A percentile compares a stretch with the other conserved stretches of the same genome.
Conservation (phyloP, 2,888 invertebrate species). For the Tanytarsus gracilentus region DNA sequence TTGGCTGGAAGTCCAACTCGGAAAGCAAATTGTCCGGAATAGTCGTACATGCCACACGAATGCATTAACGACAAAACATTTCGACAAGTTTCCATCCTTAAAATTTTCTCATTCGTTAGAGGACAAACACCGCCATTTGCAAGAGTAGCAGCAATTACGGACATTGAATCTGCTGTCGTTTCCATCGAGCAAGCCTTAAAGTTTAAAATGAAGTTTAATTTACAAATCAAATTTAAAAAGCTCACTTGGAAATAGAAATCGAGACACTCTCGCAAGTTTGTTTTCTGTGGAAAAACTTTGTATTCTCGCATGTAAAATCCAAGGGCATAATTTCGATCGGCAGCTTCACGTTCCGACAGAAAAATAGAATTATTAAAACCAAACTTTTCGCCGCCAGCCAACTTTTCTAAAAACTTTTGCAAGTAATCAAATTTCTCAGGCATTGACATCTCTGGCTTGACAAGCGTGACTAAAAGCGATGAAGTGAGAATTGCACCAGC, state of each 20-base stretch:
- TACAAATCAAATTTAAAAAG: conserved; percentile 7
- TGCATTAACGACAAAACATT: conserved; percentile 96
- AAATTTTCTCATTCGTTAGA: conserved; percentile 85
- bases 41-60: conserved; percentile 95
- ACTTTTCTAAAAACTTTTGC: conserved; percentile 65
- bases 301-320: conserved; percentile 97
- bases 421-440: conserved; percentile 90
- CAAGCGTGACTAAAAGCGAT: conserved; percentile 71
- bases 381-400: conserved; percentile 81
- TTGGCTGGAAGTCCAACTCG: conserved; percentile 81
- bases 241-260: conserved; percentile 94
- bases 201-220: conserved; percentile 4
- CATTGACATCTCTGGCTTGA: conserved; percentile 78
- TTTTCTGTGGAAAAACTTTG: conserved; percentile 88
- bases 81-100: conserved; percentile 82
- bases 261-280: conserved; percentile 85
- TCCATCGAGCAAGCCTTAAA: conserved; percentile 83
- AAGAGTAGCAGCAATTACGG: conserved; percentile 89
- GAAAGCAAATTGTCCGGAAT: conserved; percentile 91
- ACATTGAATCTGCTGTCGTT: conserved; percentile 83
- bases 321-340: conserved; percentile 93
- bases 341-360: conserved; percentile 91
- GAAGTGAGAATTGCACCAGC: conserved; percentile 94
- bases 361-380: conserved; percentile 96
- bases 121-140: conserved; percentile 99